These are phyloP conservation scores for Polydrusus cervinus DNA, from an alignment of 2,888 invertebrate genomes.

Conservation along the genomic window DNA sequence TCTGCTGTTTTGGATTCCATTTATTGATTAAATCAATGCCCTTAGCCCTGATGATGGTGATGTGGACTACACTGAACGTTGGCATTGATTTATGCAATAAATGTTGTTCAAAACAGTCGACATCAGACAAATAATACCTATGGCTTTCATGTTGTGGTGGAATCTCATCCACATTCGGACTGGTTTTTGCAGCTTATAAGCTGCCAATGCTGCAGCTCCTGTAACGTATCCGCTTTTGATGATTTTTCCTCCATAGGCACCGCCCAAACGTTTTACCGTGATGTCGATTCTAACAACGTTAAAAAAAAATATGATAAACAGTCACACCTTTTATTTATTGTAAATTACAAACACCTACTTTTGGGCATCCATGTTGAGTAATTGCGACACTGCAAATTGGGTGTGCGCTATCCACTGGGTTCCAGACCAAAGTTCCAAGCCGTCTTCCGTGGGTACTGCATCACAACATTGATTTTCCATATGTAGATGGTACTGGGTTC, in stretches of 20 bases:
- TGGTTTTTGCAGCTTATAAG: slow-evolving; percentile 77
- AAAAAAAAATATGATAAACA: neutral
- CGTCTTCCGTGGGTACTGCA: slow-evolving; percentile 79
- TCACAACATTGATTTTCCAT: slow-evolving; percentile 84
- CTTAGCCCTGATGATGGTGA: too few species aligned
- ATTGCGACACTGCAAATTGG: slow-evolving; percentile 74
- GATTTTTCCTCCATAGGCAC: slow-evolving; percentile 87
- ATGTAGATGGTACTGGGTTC: slow-evolving; percentile 83
- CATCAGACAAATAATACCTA: too few species aligned
- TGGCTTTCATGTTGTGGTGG: slow-evolving; percentile 80
- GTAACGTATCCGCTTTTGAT: slow-evolving; percentile 76
- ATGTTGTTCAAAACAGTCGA: too few species aligned
- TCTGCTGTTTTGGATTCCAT: too few species aligned
- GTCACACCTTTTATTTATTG: too few species aligned
- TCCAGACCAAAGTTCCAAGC: slow-evolving; percentile 77
- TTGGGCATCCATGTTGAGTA: slow-evolving; percentile 75
- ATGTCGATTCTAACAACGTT: slow-evolving; percentile 80
- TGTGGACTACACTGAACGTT: too few species aligned
- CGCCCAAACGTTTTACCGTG: slow-evolving; percentile 83
- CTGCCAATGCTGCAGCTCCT: slow-evolving; percentile 81
- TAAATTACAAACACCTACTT: slow-evolving; percentile 70
- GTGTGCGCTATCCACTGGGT: slow-evolving; percentile 79
- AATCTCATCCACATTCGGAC: slow-evolving; percentile 82
- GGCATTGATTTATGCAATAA: too few species aligned
- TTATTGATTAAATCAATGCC: too few species aligned